These are phyloP conservation scores for Notothenia coriiceps DNA, from an alignment of 2,113 vertebrate species.

Conservation along the genomic window DNA sequence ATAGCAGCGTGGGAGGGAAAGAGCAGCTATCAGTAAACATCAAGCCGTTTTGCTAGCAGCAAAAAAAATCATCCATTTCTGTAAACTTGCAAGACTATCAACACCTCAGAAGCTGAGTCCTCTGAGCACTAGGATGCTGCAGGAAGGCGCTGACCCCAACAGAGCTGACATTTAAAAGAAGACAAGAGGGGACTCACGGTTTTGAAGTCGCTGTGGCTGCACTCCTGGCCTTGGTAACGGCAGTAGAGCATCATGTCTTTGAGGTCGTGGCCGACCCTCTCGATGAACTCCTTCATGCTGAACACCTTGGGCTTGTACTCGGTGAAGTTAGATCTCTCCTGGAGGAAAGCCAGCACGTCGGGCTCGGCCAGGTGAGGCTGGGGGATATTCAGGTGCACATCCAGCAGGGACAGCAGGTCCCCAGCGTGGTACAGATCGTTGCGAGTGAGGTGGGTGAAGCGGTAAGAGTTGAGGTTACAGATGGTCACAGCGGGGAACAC, in stretches of 20 bases:
- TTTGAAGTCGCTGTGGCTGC: slow-evolving; percentile 94
- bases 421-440: slow-evolving; percentile 98
- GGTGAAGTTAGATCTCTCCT: slow-evolving; percentile 93
- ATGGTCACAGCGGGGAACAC: slow-evolving; percentile 96
- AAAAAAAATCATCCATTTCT: neutral
- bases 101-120: slow-evolving; percentile 21
- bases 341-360: slow-evolving; percentile 87
- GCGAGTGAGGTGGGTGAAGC: slow-evolving; percentile 93
- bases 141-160: slow-evolving; percentile 6
- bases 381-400: slow-evolving; percentile 93
- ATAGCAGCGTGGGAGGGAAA: slow-evolving; percentile 55
- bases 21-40: slow-evolving; percentile 60
- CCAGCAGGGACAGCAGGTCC: slow-evolving; percentile 93
- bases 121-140: slow-evolving; percentile 10
- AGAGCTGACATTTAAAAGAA: slow-evolving; percentile 50
- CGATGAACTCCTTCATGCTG: slow-evolving; percentile 97
- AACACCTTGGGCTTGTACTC: slow-evolving; percentile 94
- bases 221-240: slow-evolving; percentile 96
- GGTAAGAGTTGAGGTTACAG: slow-evolving; percentile 96
- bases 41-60: slow-evolving; percentile 47
- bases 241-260: slow-evolving; percentile 99
- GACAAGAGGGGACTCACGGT: slow-evolving; percentile 88
- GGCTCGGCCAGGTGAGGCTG: slow-evolving; percentile 95
- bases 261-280: slow-evolving; percentile 95
- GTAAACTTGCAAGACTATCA: slow-evolving; percentile 15